Evolutionary conservation across 2,113 vertebrate species (phyloP).

Genomic region (Corythaixoides concolor): DNA sequence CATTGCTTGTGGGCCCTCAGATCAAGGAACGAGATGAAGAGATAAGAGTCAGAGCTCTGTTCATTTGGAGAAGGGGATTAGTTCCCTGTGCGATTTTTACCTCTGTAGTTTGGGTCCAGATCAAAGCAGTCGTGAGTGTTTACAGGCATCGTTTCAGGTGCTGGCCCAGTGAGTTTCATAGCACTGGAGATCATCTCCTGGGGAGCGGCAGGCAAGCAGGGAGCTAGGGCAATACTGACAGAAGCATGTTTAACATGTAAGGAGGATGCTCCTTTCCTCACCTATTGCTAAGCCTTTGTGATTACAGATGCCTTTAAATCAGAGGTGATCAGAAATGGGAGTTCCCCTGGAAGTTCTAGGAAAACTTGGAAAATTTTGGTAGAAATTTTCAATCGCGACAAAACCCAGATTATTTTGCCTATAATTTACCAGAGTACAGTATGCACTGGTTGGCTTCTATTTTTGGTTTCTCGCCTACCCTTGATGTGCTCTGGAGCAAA

Average conservation of each 20-base stretch:
- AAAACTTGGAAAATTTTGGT: background rate
- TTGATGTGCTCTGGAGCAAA: background rate
- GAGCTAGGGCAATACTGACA: background rate
- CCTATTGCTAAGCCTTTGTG: constrained; percentile 5
- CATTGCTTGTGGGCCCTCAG: background rate
- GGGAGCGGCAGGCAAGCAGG: background rate
- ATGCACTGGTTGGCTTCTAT: background rate
- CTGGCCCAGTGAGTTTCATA: background rate
- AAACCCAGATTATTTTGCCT: background rate
- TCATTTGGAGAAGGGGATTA: background rate
- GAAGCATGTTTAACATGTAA: background rate
- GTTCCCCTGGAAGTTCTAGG: background rate
- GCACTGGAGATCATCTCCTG: background rate
- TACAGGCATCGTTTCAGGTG: background rate
- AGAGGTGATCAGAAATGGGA: background rate
- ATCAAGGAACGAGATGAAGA: background rate
- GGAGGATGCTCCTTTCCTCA: background rate
- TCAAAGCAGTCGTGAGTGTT: background rate
- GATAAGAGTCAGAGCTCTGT: background rate
- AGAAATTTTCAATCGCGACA: background rate
- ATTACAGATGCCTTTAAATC: constrained; percentile 33
- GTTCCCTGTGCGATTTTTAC: background rate
- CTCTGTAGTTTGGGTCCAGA: background rate
- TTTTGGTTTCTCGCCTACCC: background rate
- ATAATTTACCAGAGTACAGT: background rate